Percentiles rank a stretch among this genome's conserved stretches.
These are phyloP conservation scores for Lithophane socia DNA, from an alignment of 2,888 invertebrate genomes.

Conservation along the genomic window DNA sequence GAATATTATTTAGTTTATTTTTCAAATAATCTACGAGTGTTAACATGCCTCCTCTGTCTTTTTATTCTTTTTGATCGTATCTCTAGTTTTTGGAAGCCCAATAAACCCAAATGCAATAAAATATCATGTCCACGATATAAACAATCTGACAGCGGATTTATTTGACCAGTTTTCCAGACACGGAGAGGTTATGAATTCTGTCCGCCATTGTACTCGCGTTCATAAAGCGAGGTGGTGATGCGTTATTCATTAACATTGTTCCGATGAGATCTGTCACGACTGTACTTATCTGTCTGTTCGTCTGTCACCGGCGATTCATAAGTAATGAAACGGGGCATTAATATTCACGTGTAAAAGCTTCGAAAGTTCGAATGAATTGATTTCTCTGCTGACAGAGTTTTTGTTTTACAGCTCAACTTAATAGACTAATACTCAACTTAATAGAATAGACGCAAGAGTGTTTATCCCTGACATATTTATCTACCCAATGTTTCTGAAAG, in stretches of 20 bases:
- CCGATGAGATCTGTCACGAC: constrained; percentile 33
- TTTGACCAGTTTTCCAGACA: background rate
- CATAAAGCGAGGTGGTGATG: constrained; percentile 42
- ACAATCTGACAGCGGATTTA: background rate
- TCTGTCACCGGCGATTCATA: constrained; percentile 51
- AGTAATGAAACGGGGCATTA: constrained; percentile 49
- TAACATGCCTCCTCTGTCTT: background rate
- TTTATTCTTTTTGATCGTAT: background rate
- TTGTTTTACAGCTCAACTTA: background rate
- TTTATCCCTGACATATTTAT: background rate
- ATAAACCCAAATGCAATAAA: background rate
- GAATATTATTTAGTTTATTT: background rate
- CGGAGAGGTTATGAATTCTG: constrained; percentile 16
- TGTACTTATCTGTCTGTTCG: constrained; percentile 21
- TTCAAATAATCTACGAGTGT: background rate
- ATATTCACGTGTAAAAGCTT: constrained; percentile 41
- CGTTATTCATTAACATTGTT: constrained; percentile 52
- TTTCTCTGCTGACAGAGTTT: background rate
- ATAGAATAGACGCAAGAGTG: background rate
- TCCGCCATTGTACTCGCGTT: constrained; percentile 42
- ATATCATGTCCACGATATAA: no score
- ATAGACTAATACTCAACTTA: background rate
- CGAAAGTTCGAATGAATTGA: constrained; percentile 34
- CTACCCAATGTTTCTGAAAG: background rate
- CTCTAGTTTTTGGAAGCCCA: background rate